Evolutionary conservation across 2,113 vertebrate genomes (phyloP), one percentile per base, ranked within the genome.

Genomic region (Pyxicephalus adspersus): DNA sequence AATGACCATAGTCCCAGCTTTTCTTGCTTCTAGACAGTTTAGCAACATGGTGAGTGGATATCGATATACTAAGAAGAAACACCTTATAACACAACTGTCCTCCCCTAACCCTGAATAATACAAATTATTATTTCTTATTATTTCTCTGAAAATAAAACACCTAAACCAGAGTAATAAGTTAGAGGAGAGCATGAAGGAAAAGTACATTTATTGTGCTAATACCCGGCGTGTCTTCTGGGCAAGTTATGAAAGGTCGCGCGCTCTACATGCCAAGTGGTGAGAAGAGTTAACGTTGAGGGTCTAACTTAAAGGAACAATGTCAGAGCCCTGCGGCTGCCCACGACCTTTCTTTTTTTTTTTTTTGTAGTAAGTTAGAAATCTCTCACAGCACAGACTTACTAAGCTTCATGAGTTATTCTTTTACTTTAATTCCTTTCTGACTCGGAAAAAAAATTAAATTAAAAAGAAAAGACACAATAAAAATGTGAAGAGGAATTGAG

Each of bases 191-290:
- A 88, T 77, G 79, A 83, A 83, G 84, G 87, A 63, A 29, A 86
- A 89, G 81, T 85, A 8, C 88, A 91, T 91, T 91, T 91, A 87
- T 85, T 90, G 88, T 90, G 90, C 89, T 90, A 92, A 91, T 78
- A 34, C 85, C 86, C 84, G 84, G 89, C 86, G 90, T 92, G 87
- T 91, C 91, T 91, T 89, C 91, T 88, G 85, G 91, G 91, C 91
- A 87, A 92, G 89, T 87, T 91, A 92, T 85, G 90, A 93, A 94
- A 94, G 92, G 93, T 94, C 93, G 92, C 90, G 90, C 90, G 87
- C 87, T 91, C 90, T 92, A 89, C 84, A 81, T 90, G 91, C 91
- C 91, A 93, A 93, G 91, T 92, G 91, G 90, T 92, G 90, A 92
- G 91, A 93, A 92, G 89, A 91, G 91, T 92, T 92, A 91, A 88